Base-by-base conservation (phyloP, 2,888 invertebrate species). In the Mactromeris polynyma region DNA sequence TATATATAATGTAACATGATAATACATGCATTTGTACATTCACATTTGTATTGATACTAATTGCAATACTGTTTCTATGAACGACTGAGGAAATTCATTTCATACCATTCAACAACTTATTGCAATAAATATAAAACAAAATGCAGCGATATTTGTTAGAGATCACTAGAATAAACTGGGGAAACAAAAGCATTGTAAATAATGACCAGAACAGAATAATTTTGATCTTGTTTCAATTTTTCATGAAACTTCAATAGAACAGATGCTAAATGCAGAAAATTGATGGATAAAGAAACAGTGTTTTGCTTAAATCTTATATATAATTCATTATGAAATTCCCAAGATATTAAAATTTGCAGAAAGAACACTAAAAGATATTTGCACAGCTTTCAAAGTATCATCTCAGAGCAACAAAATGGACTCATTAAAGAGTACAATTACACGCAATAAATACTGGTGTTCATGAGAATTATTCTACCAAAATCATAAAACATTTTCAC, bases 181-280 rank as follows among this genome's bases (percentile, higher is more conserved):
- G 46, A 46, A 9, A 64, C 58, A 64, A 21, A 64, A 46, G 26
- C 58, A n/a, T 64, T 54, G n/a, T 54, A 54, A 64, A 64, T 64
- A 64, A 64, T 26, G n/a, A 64, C 58, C 4, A 64, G 58, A 64
- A n/a, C 58, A 4, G 26, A 64, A 64, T n/a, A n/a, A n/a, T 58
- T 64, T 64, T 64, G 26, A 64, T 64, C 58, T 64, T 64, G n/a
- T 64, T 64, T 64, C 58, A 64, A 64, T 64, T n/a, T 64, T 64
- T 64, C 58, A 64, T 7, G 58, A 64, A 21, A 64, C 26, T 64
- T 64, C 58, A 64, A 64, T 6, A 64, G 58, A 64, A 64, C 26
- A 26, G 3, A 26, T 7, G 26, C 51, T 51, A 51, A 51, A 51
- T 19, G 11, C 51, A 51, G 51, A 51, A 64, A 7, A 64, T 64